phyloP scores from a whole-genome alignment of 1,140 invertebrate genomes.

The Lasioglossum baleicum region DNA sequence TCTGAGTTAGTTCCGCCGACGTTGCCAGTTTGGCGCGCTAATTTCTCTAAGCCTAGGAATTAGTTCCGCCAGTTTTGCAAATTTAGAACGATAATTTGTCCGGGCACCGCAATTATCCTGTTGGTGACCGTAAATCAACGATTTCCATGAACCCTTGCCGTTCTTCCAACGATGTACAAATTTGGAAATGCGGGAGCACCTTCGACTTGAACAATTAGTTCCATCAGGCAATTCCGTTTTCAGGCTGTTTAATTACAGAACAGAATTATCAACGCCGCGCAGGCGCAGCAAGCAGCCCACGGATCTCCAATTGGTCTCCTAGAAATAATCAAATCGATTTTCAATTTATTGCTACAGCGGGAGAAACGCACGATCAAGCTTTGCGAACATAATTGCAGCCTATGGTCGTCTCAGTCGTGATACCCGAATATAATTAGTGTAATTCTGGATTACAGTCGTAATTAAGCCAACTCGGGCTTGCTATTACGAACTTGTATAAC shows the following conservation, averaged over 20 bases:
- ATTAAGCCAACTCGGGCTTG: background rate
- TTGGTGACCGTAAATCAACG: background rate
- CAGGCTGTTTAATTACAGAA: too few species aligned
- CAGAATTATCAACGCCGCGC: too few species aligned
- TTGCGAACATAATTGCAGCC: background rate
- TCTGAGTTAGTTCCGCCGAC: background rate
- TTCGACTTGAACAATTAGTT: background rate
- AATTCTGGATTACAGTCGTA: background rate
- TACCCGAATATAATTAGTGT: constrained; percentile 10
- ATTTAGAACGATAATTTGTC: background rate
- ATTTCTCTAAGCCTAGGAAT: background rate
- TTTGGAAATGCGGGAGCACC: background rate
- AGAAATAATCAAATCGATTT: background rate
- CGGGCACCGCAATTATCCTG: background rate
- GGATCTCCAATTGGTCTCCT: background rate
- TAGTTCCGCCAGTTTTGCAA: constrained; percentile 4
- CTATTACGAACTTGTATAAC: background rate
- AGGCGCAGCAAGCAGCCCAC: background rate
- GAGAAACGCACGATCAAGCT: background rate
- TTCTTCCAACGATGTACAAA: too few species aligned
- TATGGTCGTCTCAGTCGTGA: background rate
- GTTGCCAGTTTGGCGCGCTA: background rate
- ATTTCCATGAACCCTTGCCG: background rate
- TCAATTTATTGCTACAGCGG: background rate
- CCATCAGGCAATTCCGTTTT: background rate